Evolutionary conservation across 1,140 invertebrate species (phyloP).

Genomic region (Drosophila sturtevanti): DNA sequence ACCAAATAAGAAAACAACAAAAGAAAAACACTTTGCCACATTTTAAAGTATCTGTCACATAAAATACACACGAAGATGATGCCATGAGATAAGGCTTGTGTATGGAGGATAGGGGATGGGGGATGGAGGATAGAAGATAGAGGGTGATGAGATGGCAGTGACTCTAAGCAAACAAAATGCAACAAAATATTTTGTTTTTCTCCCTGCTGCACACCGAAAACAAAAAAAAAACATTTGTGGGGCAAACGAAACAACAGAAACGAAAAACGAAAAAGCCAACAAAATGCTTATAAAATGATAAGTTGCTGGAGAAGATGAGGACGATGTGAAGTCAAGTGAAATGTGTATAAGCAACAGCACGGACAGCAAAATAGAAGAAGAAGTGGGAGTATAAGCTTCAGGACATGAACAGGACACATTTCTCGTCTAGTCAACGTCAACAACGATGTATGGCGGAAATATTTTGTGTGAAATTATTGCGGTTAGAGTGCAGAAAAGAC

Average conservation of each 20-base stretch:
- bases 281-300: conserved; percentile 77
- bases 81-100: background rate
- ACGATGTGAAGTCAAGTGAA: conserved; percentile 72
- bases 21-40: conserved; percentile 61
- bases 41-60: conserved; percentile 77
- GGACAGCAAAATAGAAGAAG: background rate
- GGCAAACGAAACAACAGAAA: conserved; percentile 25
- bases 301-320: conserved; percentile 57
- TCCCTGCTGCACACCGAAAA: conserved; percentile 39
- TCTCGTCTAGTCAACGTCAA: conserved; percentile 51
- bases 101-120: too few species aligned
- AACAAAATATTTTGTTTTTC: conserved; percentile 75
- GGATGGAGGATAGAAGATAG: too few species aligned
- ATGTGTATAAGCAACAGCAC: conserved; percentile 47
- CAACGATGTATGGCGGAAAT: conserved; percentile 68
- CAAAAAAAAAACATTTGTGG: conserved; percentile 43
- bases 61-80: conserved; percentile 47
- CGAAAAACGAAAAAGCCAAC: conserved; percentile 35
- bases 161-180: conserved; percentile 58
- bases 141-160: background rate
- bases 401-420: conserved; percentile 33
- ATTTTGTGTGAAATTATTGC: conserved; percentile 76
- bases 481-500: conserved; percentile 23
- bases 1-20: conserved; percentile 10
- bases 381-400: conserved; percentile 1